Percentiles rank a stretch among this genome's conserved stretches.
Evolutionary conservation across 2,888 invertebrate species (phyloP).

Genomic region (Drosophila mercatorum): DNA sequence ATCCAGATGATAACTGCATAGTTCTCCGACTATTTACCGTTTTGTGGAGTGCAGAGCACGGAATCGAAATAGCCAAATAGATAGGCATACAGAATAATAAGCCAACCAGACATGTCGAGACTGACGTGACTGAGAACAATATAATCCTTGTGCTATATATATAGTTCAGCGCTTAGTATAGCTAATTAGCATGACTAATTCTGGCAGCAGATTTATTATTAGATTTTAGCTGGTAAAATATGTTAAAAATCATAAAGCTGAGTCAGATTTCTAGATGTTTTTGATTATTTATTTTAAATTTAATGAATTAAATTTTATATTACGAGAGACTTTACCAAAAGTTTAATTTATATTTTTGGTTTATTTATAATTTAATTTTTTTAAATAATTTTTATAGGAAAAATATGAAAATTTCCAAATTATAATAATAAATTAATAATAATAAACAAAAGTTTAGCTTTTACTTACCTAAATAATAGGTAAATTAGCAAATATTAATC

Average conservation of each 20-base stretch:
- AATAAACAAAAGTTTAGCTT: not conserved
- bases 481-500: not conserved
- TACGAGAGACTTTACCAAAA: no score
- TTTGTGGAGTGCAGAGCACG: not conserved
- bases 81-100: not conserved
- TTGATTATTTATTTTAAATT: no score
- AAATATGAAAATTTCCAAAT: no score
- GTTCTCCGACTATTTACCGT: conserved; percentile 25
- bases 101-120: conserved; percentile 15
- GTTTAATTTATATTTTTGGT: no score
- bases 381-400: no score
- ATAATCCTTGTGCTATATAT: not conserved
- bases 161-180: not conserved
- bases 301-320: no score
- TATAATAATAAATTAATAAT: not conserved
- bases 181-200: conserved; percentile 3
- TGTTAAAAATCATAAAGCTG: no score
- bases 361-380: no score
- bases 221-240: not conserved
- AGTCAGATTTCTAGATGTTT: no score
- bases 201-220: not conserved
- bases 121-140: not conserved
- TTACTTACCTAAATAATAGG: not conserved
- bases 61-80: not conserved
- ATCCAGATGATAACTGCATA: not conserved